Evolutionary conservation across 2,113 vertebrate genomes (phyloP).

Genomic region (Nesogale talazaci): DNA sequence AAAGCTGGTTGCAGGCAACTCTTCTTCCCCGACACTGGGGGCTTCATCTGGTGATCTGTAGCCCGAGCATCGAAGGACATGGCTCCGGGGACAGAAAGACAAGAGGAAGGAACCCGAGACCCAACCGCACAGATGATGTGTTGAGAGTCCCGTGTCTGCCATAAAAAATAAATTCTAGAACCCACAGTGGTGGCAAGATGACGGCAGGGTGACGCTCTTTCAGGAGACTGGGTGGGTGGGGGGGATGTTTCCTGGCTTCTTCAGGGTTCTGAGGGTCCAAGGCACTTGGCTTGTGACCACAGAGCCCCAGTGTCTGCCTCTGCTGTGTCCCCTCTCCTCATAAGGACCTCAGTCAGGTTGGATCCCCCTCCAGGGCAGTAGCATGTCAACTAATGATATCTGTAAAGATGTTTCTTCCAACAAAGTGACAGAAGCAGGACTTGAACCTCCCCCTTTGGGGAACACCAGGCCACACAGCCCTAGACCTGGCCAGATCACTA

Average conservation of each 20-base stretch:
- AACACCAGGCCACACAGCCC: neutral
- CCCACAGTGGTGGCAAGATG: too few relatives aligned
- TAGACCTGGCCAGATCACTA: neutral
- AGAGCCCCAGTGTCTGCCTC: neutral
- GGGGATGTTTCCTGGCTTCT: neutral
- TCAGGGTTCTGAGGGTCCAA: neutral
- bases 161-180: too few relatives aligned
- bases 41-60: too few relatives aligned
- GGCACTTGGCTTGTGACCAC: neutral
- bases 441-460: neutral
- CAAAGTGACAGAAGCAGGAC: neutral
- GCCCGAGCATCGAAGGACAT: neutral
- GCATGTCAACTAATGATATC: neutral
- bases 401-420: neutral
- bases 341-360: neutral
- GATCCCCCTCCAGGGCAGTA: neutral
- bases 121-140: too few relatives aligned
- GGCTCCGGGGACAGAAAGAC: neutral
- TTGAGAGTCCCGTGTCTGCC: too few relatives aligned
- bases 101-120: neutral
- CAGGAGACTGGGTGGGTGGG: neutral
- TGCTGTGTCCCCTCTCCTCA: neutral
- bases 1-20: neutral
- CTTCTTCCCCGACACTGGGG: neutral
- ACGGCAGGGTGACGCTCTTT: neutral